Evolutionary conservation across 2,113 vertebrate genomes (phyloP).

Genomic region (Panthera tigris): DNA sequence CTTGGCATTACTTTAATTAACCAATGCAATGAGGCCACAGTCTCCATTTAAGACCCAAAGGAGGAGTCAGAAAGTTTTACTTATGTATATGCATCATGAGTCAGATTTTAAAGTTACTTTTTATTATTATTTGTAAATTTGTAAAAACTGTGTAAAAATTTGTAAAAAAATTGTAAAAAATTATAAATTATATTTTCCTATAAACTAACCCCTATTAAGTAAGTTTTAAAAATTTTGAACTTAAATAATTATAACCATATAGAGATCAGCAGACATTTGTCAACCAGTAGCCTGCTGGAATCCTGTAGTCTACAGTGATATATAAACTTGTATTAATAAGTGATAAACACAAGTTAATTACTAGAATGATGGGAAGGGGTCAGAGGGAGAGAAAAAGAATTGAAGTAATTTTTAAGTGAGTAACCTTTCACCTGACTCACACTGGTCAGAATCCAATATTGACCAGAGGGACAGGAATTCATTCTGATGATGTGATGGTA

Average conservation of each 20-base stretch:
- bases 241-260: constrained; percentile 33
- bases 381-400: not conserved
- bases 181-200: constrained; percentile 1
- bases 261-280: constrained; percentile 62
- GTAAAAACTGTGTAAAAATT: too few species aligned
- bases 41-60: constrained; percentile 58
- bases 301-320: not conserved
- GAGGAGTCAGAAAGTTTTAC: constrained; percentile 58
- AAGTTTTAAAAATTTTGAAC: not conserved
- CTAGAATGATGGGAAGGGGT: not conserved
- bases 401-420: constrained; percentile 34
- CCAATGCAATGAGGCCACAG: constrained; percentile 43
- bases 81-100: constrained; percentile 31
- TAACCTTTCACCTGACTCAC: constrained; percentile 63
- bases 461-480: constrained; percentile 50
- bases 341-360: constrained; percentile 32
- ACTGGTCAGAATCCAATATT: constrained; percentile 51
- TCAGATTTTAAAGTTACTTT: constrained; percentile 70
- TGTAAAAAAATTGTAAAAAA: too few species aligned
- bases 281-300: constrained; percentile 52
- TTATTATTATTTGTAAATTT: constrained; percentile 62
- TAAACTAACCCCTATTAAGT: constrained; percentile 43
- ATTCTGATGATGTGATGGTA: constrained; percentile 73
- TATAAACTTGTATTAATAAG: constrained; percentile 2
- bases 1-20: constrained; percentile 36